Percentiles rank a stretch among this genome's conserved stretches.
Evolutionary conservation across 2,797 vertebrate species (phyloP).

Genomic region (Streptopelia turtur): DNA sequence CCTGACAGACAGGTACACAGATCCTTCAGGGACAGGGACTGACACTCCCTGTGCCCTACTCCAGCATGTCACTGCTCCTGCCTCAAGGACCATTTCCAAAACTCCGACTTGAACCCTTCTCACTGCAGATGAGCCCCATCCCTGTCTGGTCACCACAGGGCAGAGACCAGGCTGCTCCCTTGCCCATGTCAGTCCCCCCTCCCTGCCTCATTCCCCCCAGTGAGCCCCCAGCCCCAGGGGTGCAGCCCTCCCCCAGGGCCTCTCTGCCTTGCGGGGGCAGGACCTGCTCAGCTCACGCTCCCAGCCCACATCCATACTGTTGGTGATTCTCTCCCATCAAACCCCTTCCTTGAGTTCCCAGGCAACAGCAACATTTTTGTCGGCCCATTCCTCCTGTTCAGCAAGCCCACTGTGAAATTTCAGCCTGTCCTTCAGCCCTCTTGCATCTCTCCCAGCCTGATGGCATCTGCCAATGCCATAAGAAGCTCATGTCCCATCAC

Average conservation of each 20-base stretch:
- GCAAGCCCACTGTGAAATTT: not conserved
- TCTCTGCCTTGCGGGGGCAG: not conserved
- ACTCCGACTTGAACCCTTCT: not conserved
- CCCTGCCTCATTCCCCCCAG: not conserved
- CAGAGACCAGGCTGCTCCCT: not conserved
- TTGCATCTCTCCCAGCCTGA: not conserved
- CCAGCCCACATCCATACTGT: not conserved
- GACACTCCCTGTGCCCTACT: not conserved
- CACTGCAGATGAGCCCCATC: not conserved
- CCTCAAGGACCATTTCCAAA: not conserved
- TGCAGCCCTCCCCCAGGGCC: not conserved
- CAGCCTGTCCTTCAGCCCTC: not conserved
- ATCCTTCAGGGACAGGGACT: not conserved
- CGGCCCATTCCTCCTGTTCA: not conserved
- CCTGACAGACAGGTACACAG: not conserved
- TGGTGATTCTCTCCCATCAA: not conserved
- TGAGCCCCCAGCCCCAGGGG: not conserved
- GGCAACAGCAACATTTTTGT: not conserved
- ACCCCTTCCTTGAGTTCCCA: not conserved
- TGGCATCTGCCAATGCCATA: not conserved
- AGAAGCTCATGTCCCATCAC: not conserved
- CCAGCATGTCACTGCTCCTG: not conserved
- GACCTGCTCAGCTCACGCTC: accelerated
- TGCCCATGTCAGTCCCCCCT: not conserved
- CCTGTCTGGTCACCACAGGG: not conserved